Conservation (phyloP, 2,888 invertebrate species). For the Temnothorax unifasciatus region DNA sequence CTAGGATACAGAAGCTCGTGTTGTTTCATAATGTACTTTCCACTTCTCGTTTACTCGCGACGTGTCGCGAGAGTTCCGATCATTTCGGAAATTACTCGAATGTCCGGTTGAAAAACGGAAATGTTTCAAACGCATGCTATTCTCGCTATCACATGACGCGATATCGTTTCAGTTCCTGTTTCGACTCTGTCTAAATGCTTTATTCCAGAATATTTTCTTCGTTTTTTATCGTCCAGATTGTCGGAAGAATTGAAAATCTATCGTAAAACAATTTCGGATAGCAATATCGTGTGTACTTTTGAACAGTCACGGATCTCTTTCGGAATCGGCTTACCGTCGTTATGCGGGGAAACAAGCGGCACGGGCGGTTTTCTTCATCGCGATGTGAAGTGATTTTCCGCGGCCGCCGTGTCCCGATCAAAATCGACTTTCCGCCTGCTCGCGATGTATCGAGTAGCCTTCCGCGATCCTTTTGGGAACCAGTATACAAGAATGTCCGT, state of each 20-base stretch:
- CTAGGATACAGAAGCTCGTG: neutral
- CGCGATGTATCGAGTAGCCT: slow-evolving; percentile 8
- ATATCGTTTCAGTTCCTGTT: slow-evolving; percentile 9
- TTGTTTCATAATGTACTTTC: neutral
- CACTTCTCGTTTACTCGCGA: neutral
- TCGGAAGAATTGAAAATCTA: neutral
- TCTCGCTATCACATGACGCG: neutral
- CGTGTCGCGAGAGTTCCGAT: neutral
- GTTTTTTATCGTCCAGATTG: neutral
- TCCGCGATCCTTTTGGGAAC: slow-evolving; percentile 23
- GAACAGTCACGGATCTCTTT: neutral
- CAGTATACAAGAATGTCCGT: neutral
- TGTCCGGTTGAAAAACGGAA: neutral
- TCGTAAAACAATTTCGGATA: slow-evolving; percentile 4
- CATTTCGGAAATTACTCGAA: neutral
- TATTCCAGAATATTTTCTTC: neutral
- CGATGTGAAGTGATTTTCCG: slow-evolving; percentile 17
- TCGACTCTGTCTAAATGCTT: neutral
- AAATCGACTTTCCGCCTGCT: slow-evolving; percentile 41
- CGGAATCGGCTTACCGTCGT: slow-evolving; percentile 22
- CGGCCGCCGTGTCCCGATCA: slow-evolving; percentile 16
- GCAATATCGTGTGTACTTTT: neutral
- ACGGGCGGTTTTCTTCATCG: neutral
- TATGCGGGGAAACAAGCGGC: slow-evolving; percentile 3
- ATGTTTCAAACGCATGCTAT: neutral